Conservation (phyloP, 2,888 invertebrate genomes). For the Lasioglossum vierecki region DNA sequence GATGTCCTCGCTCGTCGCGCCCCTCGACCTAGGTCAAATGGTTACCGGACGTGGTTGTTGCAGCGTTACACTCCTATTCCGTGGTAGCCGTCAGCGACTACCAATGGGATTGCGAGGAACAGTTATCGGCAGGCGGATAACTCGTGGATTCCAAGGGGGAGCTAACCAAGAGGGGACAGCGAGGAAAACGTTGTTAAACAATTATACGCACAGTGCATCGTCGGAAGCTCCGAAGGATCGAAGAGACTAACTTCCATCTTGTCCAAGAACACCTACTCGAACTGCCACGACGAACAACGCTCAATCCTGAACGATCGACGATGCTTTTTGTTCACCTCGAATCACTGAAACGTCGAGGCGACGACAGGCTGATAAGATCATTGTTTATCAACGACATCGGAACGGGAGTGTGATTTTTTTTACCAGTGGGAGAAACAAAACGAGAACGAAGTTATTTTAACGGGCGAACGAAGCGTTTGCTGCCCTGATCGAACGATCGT, state of each 20-base stretch:
- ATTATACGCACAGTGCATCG: constrained; percentile 26
- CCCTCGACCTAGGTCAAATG: not conserved
- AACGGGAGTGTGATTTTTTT: constrained; percentile 59
- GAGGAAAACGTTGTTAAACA: constrained; percentile 1
- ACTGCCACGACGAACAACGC: constrained; percentile 42
- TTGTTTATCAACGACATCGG: constrained; percentile 46
- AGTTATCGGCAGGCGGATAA: not conserved
- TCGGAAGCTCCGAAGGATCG: not conserved
- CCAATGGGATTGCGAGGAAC: not conserved
- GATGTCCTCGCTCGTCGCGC: not conserved
- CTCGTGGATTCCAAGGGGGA: not conserved
- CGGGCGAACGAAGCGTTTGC: not conserved
- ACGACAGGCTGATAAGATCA: constrained; percentile 24
- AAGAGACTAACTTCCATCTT: constrained; percentile 15
- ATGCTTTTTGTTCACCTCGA: constrained; percentile 45
- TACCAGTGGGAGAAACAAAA: constrained; percentile 22
- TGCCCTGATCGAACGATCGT: constrained; percentile 1
- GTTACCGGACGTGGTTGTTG: constrained; percentile 1
- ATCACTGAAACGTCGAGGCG: constrained; percentile 42
- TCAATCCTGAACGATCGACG: constrained; percentile 16
- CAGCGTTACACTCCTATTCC: not conserved
- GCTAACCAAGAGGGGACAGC: not conserved
- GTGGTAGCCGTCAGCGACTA: not conserved
- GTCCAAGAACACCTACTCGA: constrained; percentile 23
- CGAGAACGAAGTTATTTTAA: constrained; percentile 39